Evolutionary conservation across 2,888 invertebrate species (phyloP).

Genomic region (Tanytarsus gracilentus): DNA sequence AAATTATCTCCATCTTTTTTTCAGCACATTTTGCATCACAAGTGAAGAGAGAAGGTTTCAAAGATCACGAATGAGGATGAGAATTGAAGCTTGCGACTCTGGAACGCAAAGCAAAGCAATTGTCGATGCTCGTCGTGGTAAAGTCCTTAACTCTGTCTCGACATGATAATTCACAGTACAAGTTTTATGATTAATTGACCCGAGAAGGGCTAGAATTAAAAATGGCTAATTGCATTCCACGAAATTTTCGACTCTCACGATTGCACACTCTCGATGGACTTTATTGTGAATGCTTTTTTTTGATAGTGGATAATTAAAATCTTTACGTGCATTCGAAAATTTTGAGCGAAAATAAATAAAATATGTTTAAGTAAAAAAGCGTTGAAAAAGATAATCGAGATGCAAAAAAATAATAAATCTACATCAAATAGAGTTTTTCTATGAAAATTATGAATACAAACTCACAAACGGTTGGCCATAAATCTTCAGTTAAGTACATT

Average conservation of each 20-base stretch:
- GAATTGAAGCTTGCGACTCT: not conserved
- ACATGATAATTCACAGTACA: slow-evolving; percentile 5
- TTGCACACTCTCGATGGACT: not conserved
- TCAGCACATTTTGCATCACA: not conserved
- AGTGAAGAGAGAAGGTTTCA: slow-evolving; percentile 6
- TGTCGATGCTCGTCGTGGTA: not conserved
- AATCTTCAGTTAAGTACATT: no score
- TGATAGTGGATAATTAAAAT: no score
- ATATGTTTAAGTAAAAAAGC: no score
- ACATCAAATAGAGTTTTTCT: no score
- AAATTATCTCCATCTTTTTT: not conserved
- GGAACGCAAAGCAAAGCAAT: no score
- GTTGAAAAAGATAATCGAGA: no score
- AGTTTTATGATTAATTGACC: slow-evolving; percentile 21
- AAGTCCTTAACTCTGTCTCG: not conserved
- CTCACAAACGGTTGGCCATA: no score
- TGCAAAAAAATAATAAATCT: no score
- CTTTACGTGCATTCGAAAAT: no score
- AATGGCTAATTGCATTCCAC: slow-evolving; percentile 7
- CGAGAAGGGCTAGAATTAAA: slow-evolving; percentile 8
- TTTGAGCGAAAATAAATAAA: no score
- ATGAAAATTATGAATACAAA: no score
- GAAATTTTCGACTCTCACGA: not conserved
- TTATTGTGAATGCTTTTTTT: not conserved
- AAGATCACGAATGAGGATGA: not conserved